Conservation (phyloP, 1,140 invertebrate genomes). For the Papilio aristodemus region DNA sequence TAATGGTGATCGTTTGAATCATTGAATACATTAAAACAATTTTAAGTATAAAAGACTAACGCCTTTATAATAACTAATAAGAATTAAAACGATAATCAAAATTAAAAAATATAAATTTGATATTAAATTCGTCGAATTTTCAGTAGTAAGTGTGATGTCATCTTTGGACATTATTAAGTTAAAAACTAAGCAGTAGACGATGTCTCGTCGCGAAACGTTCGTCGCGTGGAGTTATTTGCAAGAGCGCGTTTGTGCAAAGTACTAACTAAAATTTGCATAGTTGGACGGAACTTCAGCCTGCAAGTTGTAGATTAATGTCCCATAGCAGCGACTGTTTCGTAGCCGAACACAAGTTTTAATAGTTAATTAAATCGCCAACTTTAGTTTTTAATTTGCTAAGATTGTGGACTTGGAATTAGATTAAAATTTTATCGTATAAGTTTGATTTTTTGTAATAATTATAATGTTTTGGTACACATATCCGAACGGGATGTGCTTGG, state of each 20-base stretch:
- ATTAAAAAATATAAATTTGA: neutral
- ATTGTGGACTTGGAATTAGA: slow-evolving; percentile 20
- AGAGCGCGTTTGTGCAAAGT: slow-evolving; percentile 63
- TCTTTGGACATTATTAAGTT: slow-evolving; percentile 30
- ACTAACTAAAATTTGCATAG: slow-evolving; percentile 75
- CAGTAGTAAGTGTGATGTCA: slow-evolving; percentile 9
- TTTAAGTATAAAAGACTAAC: no score
- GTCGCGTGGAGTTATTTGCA: slow-evolving; percentile 42
- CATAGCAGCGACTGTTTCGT: slow-evolving; percentile 45
- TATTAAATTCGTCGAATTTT: neutral
- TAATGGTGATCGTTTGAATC: no score
- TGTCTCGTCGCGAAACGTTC: slow-evolving; percentile 31
- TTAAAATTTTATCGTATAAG: neutral
- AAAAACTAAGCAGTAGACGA: slow-evolving; percentile 29
- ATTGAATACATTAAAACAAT: no score
- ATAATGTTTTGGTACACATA: neutral
- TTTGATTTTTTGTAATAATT: neutral
- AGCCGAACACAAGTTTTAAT: slow-evolving; percentile 37
- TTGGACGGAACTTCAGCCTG: slow-evolving; percentile 60
- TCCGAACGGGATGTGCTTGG: no score
- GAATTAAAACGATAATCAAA: no score
- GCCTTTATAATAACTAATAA: no score
- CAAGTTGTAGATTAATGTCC: slow-evolving; percentile 63
- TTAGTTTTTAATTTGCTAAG: slow-evolving; percentile 27
- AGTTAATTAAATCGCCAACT: slow-evolving; percentile 33